Percentiles rank a stretch among this genome's conserved stretches.
These are phyloP conservation scores for Diaperis boleti DNA, from an alignment of 2,888 invertebrate species.

Conservation along the genomic window DNA sequence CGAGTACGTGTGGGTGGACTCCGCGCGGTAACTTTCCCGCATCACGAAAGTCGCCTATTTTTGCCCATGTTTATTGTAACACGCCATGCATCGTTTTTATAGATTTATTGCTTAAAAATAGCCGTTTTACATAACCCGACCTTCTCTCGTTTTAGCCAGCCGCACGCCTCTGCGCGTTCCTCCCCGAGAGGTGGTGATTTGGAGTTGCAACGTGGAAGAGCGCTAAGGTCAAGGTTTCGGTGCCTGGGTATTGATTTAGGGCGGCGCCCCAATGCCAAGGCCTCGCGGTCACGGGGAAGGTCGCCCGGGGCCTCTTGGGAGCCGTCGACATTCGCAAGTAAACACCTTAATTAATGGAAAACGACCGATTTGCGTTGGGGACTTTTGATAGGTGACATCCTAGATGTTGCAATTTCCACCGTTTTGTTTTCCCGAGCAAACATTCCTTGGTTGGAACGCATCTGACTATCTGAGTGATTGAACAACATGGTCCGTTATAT, in stretches of 20 bases:
- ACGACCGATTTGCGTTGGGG: constrained; percentile 11
- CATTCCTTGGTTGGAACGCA: constrained; percentile 2
- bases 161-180: neutral
- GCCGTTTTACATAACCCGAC: constrained; percentile 27
- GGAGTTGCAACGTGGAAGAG: constrained; percentile 28
- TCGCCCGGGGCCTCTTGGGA: constrained; percentile 45
- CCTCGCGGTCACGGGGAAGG: constrained; percentile 50
- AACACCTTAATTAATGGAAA: constrained; percentile 45
- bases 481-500: constrained; percentile 28
- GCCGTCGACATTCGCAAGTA: constrained; percentile 44
- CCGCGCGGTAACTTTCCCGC: constrained; percentile 9
- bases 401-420: too few species aligned
- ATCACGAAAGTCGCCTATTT: constrained; percentile 19
- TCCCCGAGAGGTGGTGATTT: neutral
- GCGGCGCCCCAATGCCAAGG: constrained; percentile 49
- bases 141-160: constrained; percentile 9
- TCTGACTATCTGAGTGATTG: too few species aligned
- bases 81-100: constrained; percentile 32
- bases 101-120: constrained; percentile 34
- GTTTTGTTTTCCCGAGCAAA: constrained; percentile 16
- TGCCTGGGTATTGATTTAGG: constrained; percentile 50
- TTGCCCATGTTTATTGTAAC: constrained; percentile 19
- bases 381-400: constrained; percentile 4
- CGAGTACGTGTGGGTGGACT: neutral
- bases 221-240: constrained; percentile 57